Percentiles rank a stretch among this genome's conserved stretches.
These are phyloP conservation scores for Nomada fucata DNA, from an alignment of 2,888 invertebrate species.

Conservation along the genomic window DNA sequence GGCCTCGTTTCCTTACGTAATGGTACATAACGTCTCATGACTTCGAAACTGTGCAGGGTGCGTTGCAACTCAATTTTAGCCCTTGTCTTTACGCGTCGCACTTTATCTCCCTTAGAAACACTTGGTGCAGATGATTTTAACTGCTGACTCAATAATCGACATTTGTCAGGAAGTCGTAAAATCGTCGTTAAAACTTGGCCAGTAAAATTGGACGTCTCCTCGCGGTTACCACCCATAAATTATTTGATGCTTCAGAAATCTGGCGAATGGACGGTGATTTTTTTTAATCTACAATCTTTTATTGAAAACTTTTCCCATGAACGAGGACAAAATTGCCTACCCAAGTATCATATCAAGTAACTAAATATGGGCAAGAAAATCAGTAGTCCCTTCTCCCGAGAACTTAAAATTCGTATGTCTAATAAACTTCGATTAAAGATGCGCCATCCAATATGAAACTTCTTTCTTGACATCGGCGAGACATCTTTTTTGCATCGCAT, in stretches of 20 bases:
- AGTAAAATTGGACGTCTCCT: constrained; percentile 24
- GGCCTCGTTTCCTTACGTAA: background rate
- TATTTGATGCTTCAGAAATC: background rate
- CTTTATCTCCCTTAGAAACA: background rate
- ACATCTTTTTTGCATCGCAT: no score
- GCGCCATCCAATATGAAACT: no score
- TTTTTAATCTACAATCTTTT: no score
- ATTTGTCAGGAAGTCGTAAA: constrained; percentile 67
- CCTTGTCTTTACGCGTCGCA: constrained; percentile 8
- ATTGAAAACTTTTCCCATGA: no score
- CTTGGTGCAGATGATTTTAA: constrained; percentile 53
- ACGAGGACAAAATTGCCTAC: no score
- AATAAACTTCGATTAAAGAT: background rate
- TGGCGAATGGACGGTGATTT: background rate
- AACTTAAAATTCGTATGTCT: background rate
- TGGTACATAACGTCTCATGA: constrained; percentile 11
- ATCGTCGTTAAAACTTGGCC: constrained; percentile 75
- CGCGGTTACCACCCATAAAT: background rate
- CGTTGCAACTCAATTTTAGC: constrained; percentile 31
- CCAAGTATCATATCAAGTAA: no score
- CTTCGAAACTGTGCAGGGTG: constrained; percentile 19
- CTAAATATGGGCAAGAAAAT: background rate
- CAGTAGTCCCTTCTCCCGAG: background rate
- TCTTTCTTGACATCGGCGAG: no score
- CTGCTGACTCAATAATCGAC: constrained; percentile 65